Conservation (phyloP, 1,140 invertebrate species). For the Laodelphax striatellus region DNA sequence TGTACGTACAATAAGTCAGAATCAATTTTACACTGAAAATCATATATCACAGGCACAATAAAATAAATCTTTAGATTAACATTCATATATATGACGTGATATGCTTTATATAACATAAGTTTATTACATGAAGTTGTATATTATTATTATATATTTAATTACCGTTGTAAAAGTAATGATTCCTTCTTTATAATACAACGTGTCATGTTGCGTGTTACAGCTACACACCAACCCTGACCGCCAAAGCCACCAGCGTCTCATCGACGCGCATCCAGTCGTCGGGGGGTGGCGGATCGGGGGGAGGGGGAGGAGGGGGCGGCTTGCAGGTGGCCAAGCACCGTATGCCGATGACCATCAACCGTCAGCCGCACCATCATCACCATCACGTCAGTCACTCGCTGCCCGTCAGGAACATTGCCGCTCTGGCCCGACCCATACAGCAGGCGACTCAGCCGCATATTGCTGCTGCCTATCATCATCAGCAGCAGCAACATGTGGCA, state of each 20-base stretch:
- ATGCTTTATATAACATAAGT: no score
- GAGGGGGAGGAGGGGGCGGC: background rate
- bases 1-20: no score
- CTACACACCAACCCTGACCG: constrained; percentile 9
- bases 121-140: no score
- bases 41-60: no score
- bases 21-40: no score
- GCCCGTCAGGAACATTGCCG: constrained; percentile 19
- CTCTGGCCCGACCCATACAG: constrained; percentile 17
- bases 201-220: background rate
- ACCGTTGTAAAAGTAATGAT: no score
- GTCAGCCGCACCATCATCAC: constrained; percentile 6
- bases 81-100: no score
- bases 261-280: background rate
- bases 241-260: background rate
- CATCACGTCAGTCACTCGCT: constrained; percentile 26
- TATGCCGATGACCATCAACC: constrained; percentile 11
- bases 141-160: no score
- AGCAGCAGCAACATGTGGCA: background rate
- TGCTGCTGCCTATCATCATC: background rate
- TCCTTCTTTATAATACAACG: no score
- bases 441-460: no score
- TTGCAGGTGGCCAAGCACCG: constrained; percentile 9
- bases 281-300: background rate
- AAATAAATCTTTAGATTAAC: no score